These are phyloP conservation scores for Lissocephala sabroskyi DNA, from an alignment of 2,888 invertebrate genomes.

Conservation along the genomic window DNA sequence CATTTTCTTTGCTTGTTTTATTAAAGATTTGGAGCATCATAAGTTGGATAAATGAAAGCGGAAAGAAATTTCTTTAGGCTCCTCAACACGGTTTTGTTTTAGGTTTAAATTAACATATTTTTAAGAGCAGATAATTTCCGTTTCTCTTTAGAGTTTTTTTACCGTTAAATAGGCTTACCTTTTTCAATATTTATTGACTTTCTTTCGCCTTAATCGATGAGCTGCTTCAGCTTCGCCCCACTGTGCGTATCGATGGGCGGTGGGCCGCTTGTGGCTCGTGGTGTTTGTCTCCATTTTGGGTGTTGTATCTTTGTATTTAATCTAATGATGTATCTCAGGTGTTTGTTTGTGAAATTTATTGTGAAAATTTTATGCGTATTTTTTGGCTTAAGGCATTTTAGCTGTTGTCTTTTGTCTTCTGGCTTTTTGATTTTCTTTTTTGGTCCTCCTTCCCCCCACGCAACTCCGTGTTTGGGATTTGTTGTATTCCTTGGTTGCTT, in stretches of 20 bases:
- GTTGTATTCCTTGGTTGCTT: background rate
- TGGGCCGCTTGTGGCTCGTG: conserved; percentile 11
- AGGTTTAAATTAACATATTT: too few relatives aligned
- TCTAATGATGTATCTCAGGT: conserved; percentile 68
- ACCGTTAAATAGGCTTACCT: too few relatives aligned
- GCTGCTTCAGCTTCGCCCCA: conserved; percentile 13
- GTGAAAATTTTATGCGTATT: conserved; percentile 58
- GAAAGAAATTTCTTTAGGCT: too few relatives aligned
- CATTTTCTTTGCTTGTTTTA: too few relatives aligned
- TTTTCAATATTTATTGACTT: too few relatives aligned
- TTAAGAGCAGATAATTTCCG: too few relatives aligned
- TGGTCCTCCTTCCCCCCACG: background rate
- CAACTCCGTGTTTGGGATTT: too few relatives aligned
- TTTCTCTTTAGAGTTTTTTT: too few relatives aligned
- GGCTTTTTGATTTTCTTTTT: background rate
- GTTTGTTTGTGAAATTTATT: conserved; percentile 64
- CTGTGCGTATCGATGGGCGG: conserved; percentile 13
- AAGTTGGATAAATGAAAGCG: too few relatives aligned
- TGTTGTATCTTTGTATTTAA: conserved; percentile 44
- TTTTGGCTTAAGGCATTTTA: conserved; percentile 48
- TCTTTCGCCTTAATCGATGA: too few relatives aligned
- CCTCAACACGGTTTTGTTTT: too few relatives aligned
- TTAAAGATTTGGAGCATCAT: too few relatives aligned
- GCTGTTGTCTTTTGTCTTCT: conserved; percentile 1
- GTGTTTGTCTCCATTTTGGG: conserved; percentile 16